Evolutionary conservation across 23 tunicate species (phyloP).

Genomic region (Aplidium turbinatum): DNA sequence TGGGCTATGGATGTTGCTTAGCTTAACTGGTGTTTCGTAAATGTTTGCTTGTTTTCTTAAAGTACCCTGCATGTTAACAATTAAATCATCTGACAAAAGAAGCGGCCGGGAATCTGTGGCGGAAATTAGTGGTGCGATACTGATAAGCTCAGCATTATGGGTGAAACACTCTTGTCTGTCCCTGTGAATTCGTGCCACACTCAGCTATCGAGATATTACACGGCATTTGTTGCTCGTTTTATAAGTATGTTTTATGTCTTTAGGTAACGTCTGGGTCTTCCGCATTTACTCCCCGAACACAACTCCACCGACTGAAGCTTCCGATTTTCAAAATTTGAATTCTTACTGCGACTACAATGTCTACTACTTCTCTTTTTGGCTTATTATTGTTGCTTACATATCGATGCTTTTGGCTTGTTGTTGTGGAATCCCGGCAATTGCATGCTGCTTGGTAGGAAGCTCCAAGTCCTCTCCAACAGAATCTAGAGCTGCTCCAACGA

Average conservation of each 20-base stretch:
- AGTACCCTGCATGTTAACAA: too few species aligned
- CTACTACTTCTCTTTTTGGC: conserved; percentile 67
- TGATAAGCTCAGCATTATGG: too few species aligned
- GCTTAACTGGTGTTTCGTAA: too few species aligned
- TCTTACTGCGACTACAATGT: conserved; percentile 52
- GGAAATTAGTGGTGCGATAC: too few species aligned
- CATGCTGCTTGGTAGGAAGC: background rate
- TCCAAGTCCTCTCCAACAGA: conserved; percentile 10
- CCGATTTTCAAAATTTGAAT: conserved; percentile 11
- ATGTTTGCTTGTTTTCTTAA: too few species aligned
- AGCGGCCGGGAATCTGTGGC: too few species aligned
- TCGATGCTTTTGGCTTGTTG: conserved; percentile 55
- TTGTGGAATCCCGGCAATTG: conserved; percentile 63
- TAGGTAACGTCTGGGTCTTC: conserved; percentile 90
- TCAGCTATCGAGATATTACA: too few species aligned
- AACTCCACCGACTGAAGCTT: background rate
- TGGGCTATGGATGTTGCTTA: too few species aligned
- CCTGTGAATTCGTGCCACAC: too few species aligned
- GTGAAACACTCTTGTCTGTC: too few species aligned
- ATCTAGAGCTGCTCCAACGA: background rate
- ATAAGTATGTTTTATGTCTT: background rate
- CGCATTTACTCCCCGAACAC: conserved; percentile 28
- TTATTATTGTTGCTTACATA: conserved; percentile 56
- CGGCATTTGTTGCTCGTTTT: background rate
- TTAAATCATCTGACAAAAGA: too few species aligned